Conservation (phyloP, 1,140 invertebrate species). For the Panonychus citri region DNA sequence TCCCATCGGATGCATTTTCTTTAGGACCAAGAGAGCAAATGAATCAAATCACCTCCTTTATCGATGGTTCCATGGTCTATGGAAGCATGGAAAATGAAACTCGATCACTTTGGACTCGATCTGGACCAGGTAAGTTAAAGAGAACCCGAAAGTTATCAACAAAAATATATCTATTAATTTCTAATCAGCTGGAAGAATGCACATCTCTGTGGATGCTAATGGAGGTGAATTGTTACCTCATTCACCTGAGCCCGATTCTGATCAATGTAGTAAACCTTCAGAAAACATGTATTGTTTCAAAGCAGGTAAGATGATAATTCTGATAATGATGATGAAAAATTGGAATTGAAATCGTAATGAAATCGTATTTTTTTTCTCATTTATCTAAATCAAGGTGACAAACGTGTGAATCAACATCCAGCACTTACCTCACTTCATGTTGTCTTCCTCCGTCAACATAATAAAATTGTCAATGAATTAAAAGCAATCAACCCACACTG, state of each 20-base stretch:
- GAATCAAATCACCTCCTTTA: conserved; percentile 41
- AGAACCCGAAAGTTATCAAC: not conserved
- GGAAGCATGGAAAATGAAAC: conserved; percentile 28
- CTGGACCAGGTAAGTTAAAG: conserved; percentile 6
- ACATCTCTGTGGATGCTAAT: conserved; percentile 9
- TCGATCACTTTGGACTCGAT: conserved; percentile 11
- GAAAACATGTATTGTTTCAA: conserved; percentile 25
- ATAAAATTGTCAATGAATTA: conserved; percentile 35
- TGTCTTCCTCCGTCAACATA: conserved; percentile 32
- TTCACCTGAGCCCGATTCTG: conserved; percentile 14
- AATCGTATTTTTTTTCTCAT: too few relatives aligned
- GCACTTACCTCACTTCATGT: conserved; percentile 20
- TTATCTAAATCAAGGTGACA: conserved; percentile 23
- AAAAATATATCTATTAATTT: not conserved
- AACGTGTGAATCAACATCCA: conserved; percentile 16
- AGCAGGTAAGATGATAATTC: conserved; percentile 24
- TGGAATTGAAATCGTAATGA: too few relatives aligned
- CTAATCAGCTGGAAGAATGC: conserved; percentile 12
- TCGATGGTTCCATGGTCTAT: conserved; percentile 44
- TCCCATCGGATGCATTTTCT: too few relatives aligned
- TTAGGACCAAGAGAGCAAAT: conserved; percentile 30
- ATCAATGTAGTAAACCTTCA: conserved; percentile 16
- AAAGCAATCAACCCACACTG: conserved; percentile 67
- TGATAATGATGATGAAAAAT: too few relatives aligned
- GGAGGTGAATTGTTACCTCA: conserved; percentile 17